Evolutionary conservation across 2,113 vertebrate genomes (phyloP), one percentile per base, ranked within the genome.

Genomic region (Lophius piscatorius): DNA sequence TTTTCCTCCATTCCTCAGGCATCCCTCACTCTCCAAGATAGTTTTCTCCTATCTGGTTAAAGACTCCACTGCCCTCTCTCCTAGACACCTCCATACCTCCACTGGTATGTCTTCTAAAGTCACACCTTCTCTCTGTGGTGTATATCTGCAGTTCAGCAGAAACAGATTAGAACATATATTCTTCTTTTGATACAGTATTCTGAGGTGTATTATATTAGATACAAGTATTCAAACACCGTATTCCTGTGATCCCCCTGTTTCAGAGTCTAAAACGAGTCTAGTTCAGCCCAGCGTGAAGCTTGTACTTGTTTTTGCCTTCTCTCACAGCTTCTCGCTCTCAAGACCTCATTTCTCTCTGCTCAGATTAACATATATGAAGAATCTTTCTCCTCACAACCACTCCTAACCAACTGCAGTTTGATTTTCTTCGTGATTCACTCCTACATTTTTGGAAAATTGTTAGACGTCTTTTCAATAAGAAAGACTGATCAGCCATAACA

Each of bases 201-300:
- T 46, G 36, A 36, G 7, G 29, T 31, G 29, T 28, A 28, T 9
- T 6, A 2, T 3, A 28, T 28, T n/a, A 28, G 26, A 9, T 6
- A 28, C 26, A 20, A 18, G n/a, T n/a, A n/a, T n/a, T n/a, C n/a
- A n/a, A n/a, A n/a, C n/a, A n/a, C n/a, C n/a, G n/a, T n/a, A n/a
- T n/a, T 52, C 22, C 17, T 59, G 33, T 49, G 42, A 36, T 60
- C 39, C 40, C 22, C 26, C 42, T 38, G 54, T 39, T 55, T 47
- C 23, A 47, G 70, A 42, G 67, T 64, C 57, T 63, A n/a, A 54
- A 47, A 33, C 33, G 18, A 68, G 61, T 67, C 47, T 39, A 16
- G 41, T 46, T 60, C 23, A 24, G 62, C 54, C 63, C 56, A 69
- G 75, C 47, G 1, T 75, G 54, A 20, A 20, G 42, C 41, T 36